Conservation (phyloP, 2,797 vertebrate genomes). For the Phoxinus dragarum region DNA sequence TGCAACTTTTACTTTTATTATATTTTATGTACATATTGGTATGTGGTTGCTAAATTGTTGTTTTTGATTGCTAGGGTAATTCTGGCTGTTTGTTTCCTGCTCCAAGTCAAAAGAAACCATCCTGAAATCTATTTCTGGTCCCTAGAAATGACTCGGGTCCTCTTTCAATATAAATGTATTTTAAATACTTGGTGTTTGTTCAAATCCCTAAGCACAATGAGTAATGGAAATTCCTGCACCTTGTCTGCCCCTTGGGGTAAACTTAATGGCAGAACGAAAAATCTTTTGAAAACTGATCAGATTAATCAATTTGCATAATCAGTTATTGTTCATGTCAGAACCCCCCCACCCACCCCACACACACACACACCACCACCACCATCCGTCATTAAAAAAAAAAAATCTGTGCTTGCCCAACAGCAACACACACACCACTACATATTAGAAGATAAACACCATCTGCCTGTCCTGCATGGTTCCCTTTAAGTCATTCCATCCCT, state of each 20-base stretch:
- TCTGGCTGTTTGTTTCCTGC: neutral
- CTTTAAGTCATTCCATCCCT: constrained; percentile 38
- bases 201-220: neutral
- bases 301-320: constrained; percentile 19
- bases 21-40: neutral
- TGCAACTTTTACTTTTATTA: neutral
- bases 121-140: neutral
- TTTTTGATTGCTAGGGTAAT: neutral
- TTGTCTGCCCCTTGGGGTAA: neutral
- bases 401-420: neutral
- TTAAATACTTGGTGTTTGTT: constrained; percentile 4
- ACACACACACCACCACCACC: no score
- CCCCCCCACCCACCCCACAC: no score
- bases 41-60: neutral
- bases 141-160: neutral
- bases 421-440: constrained; percentile 30
- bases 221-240: neutral
- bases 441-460: constrained; percentile 73
- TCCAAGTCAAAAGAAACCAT: neutral
- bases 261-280: neutral
- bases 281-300: constrained; percentile 31
- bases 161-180: neutral
- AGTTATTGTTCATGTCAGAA: neutral
- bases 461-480: constrained; percentile 64
- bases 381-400: neutral